phyloP scores from a whole-genome alignment of 2,113 vertebrate genomes.

The Vidua chalybeata region DNA sequence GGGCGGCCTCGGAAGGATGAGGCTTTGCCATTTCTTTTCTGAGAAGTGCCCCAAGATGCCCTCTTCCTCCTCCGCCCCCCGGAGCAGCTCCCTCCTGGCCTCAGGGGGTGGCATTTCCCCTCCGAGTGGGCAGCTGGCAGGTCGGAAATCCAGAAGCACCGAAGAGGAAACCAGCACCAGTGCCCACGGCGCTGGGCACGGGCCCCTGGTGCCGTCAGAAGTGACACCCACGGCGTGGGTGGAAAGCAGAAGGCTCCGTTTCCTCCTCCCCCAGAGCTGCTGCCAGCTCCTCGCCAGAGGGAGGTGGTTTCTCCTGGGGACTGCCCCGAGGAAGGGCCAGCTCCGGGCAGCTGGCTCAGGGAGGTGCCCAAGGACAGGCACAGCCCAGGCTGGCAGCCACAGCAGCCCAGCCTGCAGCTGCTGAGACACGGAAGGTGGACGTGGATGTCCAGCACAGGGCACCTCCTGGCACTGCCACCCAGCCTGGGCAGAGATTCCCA shows the following conservation, averaged over 20 bases:
- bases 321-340: not conserved
- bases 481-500: not conserved
- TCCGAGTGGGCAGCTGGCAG: not conserved
- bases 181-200: not conserved
- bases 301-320: not conserved
- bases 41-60: not conserved
- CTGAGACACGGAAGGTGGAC: fast-evolving
- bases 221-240: too few species aligned
- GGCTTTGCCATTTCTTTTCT: slow-evolving; percentile 26
- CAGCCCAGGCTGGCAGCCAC: not conserved
- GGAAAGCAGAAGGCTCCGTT: not conserved
- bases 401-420: not conserved
- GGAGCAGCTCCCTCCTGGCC: not conserved
- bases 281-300: not conserved
- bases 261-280: not conserved
- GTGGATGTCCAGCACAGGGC: not conserved
- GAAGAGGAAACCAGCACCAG: not conserved
- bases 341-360: fast-evolving
- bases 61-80: not conserved
- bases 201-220: fast-evolving
- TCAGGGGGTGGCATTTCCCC: slow-evolving; percentile 16
- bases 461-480: not conserved
- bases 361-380: not conserved
- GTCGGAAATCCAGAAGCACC: not conserved
- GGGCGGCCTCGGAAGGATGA: slow-evolving; percentile 34